Evolutionary conservation across 2,113 vertebrate species (phyloP), one percentile per base, ranked within the genome.

Genomic region (Ariopsis seemanni): DNA sequence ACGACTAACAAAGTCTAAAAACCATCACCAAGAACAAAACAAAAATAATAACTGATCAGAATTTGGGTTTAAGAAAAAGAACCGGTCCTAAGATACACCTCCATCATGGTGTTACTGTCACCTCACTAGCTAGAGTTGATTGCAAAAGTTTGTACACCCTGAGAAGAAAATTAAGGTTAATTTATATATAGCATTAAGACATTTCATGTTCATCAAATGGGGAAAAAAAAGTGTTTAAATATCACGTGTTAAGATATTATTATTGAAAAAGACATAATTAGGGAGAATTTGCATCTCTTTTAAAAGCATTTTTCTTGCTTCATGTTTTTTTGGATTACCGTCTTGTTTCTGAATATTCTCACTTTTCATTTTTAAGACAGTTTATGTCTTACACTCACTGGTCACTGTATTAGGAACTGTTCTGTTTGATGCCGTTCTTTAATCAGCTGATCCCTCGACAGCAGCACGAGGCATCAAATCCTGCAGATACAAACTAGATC

Each of bases 101-200:
- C 48, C 25, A 25, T 5, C 12, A 6, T 12, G 48, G 20, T 52
- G 42, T n/a, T 6, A 20, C 11, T 12, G 48, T 50, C 20, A 52
- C 42, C 11, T 18, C 20, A 42, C 18, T 50, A 75, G 48, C 15
- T 34, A 18, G 5, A 30, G 67, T 50, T 74, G 71, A 48, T 18
- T 74, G 71, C 71, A 74, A 74, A 74, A 9, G 34, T 74, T 74
- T 74, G 71, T 74, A 12, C 71, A 74, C 71, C 71, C 71, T 20
- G 18, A 22, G 34, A 11, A 48, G 18, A 48, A 48, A 74, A 74
- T 10, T 4, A 4, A 69, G 5, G 69, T 42, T 42, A 20, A 2
- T 72, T 42, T 7, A 42, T 48, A 48, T 42, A 42, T 42, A 42
- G 27, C 67, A 17, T 74, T 9, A 42, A 42, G 6, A 42, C 8